Evolutionary conservation across 2,888 invertebrate genomes (phyloP).

Genomic region (Spodoptera littoralis): DNA sequence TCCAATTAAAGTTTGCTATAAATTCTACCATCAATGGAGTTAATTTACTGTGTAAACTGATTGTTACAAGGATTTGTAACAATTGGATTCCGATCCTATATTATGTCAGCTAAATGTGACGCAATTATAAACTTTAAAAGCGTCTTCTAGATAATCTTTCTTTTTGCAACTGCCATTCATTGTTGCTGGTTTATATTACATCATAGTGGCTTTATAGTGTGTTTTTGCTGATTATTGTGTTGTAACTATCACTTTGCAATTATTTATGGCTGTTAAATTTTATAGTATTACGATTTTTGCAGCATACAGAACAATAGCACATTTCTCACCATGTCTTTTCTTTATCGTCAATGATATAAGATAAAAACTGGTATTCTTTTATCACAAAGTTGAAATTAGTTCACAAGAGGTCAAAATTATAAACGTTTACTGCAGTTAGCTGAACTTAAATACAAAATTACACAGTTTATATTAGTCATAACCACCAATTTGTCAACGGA

Average conservation of each 20-base stretch:
- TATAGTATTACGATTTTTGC: slow-evolving; percentile 14
- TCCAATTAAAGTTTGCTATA: slow-evolving; percentile 20
- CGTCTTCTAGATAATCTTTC: slow-evolving; percentile 7
- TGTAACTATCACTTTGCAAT: slow-evolving; percentile 27
- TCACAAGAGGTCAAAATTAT: slow-evolving; percentile 8
- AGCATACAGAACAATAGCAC: slow-evolving; percentile 15
- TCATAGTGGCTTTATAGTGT: slow-evolving; percentile 20
- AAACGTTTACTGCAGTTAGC: not conserved
- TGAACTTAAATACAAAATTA: slow-evolving; percentile 2
- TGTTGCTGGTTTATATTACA: slow-evolving; percentile 28
- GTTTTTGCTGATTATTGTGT: slow-evolving; percentile 9
- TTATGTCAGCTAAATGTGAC: slow-evolving; percentile 12
- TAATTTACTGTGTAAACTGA: slow-evolving; percentile 31
- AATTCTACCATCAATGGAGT: slow-evolving; percentile 25
- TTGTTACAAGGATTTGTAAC: slow-evolving; percentile 26
- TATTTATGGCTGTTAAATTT: slow-evolving; percentile 16
- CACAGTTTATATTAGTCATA: slow-evolving; percentile 4
- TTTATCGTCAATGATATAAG: slow-evolving; percentile 5
- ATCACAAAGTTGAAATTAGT: slow-evolving; percentile 9
- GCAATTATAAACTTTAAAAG: slow-evolving; percentile 16
- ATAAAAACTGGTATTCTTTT: not conserved
- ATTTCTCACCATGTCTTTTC: slow-evolving; percentile 1
- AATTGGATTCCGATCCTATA: slow-evolving; percentile 24
- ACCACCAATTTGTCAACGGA: slow-evolving; percentile 1
- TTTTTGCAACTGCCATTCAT: slow-evolving; percentile 18